These are phyloP conservation scores for Eretmocerus hayati DNA, from an alignment of 2,888 invertebrate genomes.

Conservation along the genomic window DNA sequence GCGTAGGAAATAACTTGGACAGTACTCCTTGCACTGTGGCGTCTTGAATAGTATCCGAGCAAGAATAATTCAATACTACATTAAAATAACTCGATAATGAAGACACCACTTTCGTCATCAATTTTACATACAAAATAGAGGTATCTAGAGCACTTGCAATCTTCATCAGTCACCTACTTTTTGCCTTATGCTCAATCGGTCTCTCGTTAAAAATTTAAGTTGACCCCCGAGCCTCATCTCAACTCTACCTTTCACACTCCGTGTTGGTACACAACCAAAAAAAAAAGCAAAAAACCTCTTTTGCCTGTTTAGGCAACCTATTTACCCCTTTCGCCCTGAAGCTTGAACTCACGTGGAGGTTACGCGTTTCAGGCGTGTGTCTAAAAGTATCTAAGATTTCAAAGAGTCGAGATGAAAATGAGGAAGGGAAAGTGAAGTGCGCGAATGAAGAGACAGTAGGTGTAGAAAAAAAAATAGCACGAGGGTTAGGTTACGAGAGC, in stretches of 20 bases:
- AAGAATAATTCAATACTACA: no score
- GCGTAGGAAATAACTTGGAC: neutral
- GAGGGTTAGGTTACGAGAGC: no score
- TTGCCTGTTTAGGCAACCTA: constrained; percentile 22
- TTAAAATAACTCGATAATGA: no score
- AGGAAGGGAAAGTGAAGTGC: neutral
- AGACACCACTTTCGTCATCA: no score
- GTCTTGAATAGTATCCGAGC: no score
- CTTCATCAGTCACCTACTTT: neutral
- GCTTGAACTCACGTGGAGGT: constrained; percentile 10
- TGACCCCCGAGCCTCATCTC: neutral
- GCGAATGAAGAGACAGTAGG: neutral
- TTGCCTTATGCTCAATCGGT: neutral
- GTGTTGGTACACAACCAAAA: no score
- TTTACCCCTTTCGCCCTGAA: constrained; percentile 16
- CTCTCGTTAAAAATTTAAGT: neutral
- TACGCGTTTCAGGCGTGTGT: neutral
- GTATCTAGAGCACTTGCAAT: no score
- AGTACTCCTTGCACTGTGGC: no score
- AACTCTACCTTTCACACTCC: neutral
- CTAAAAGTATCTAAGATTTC: no score
- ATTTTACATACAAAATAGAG: no score
- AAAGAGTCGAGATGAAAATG: neutral
- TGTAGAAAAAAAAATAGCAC: no score
- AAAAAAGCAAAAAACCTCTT: constrained; percentile 3